Evolutionary conservation across 2,888 invertebrate species (phyloP).

Genomic region (Cinara cedri): DNA sequence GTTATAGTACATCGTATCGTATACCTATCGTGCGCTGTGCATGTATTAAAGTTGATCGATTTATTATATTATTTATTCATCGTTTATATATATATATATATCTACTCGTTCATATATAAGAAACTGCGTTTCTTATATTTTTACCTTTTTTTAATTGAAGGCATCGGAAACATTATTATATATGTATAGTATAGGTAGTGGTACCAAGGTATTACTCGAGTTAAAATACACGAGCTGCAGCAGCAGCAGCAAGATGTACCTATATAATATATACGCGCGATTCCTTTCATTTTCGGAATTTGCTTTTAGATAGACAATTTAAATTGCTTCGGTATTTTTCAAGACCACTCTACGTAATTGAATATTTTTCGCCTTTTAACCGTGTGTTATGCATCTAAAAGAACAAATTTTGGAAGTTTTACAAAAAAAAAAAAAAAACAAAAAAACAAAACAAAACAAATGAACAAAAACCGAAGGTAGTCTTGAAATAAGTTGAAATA

Average conservation of each 20-base stretch:
- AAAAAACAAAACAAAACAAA: no score
- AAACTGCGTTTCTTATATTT: neutral
- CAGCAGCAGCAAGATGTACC: no score
- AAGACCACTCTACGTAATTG: slow-evolving; percentile 8
- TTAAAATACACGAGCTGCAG: no score
- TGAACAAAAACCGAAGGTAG: neutral
- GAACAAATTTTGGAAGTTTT: neutral
- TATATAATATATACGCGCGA: neutral
- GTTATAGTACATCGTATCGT: no score
- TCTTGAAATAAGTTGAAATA: slow-evolving; percentile 21
- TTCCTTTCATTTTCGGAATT: slow-evolving; percentile 2
- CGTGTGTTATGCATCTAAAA: neutral
- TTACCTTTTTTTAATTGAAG: neutral
- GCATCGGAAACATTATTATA: neutral
- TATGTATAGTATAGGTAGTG: neutral
- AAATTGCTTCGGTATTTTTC: slow-evolving; percentile 17
- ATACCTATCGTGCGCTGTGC: neutral
- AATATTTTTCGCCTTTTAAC: slow-evolving; percentile 6
- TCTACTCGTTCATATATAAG: neutral
- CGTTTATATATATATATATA: no score
- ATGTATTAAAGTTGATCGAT: slow-evolving; percentile 14
- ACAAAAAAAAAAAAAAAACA: neutral
- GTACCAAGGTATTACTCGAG: neutral
- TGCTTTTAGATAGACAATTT: neutral
- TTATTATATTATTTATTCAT: neutral